Evolutionary conservation across 2,797 vertebrate genomes (phyloP).

Genomic region (Borostomias antarcticus): DNA sequence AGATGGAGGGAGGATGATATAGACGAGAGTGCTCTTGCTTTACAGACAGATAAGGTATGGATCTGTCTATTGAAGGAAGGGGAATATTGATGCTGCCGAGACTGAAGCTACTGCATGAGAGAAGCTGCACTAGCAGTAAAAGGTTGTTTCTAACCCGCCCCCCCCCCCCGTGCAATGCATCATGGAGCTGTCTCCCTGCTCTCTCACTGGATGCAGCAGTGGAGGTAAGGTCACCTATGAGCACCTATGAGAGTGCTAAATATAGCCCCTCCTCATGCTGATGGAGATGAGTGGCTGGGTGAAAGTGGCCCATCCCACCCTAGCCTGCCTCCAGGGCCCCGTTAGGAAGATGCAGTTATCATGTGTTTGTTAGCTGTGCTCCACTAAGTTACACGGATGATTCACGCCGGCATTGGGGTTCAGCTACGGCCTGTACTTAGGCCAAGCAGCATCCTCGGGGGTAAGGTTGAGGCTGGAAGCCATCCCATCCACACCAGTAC

Average conservation of each 20-base stretch:
- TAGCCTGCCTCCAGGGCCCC: conserved; percentile 18
- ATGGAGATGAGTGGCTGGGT: conserved; percentile 26
- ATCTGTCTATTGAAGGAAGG: too few species aligned
- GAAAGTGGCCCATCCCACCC: conserved; percentile 6
- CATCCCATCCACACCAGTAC: background rate
- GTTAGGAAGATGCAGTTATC: conserved; percentile 31
- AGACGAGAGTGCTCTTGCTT: too few species aligned
- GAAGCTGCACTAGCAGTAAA: background rate
- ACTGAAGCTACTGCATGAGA: background rate
- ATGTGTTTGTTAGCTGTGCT: conserved; percentile 19
- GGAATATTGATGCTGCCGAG: too few species aligned
- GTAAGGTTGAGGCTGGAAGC: background rate
- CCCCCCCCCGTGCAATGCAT: background rate
- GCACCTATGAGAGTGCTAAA: conserved; percentile 17
- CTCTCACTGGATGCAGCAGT: conserved; percentile 27
- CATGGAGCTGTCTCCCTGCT: background rate
- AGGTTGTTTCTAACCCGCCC: background rate
- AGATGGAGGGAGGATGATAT: too few species aligned
- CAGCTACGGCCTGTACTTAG: background rate
- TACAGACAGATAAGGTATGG: too few species aligned
- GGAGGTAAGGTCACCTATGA: conserved; percentile 40
- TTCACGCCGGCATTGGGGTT: background rate
- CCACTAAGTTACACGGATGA: background rate
- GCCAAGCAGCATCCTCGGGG: background rate
- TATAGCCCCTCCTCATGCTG: conserved; percentile 18